These are phyloP conservation scores for Sinotaia quadrata DNA, from an alignment of 2,888 invertebrate species.

Conservation along the genomic window DNA sequence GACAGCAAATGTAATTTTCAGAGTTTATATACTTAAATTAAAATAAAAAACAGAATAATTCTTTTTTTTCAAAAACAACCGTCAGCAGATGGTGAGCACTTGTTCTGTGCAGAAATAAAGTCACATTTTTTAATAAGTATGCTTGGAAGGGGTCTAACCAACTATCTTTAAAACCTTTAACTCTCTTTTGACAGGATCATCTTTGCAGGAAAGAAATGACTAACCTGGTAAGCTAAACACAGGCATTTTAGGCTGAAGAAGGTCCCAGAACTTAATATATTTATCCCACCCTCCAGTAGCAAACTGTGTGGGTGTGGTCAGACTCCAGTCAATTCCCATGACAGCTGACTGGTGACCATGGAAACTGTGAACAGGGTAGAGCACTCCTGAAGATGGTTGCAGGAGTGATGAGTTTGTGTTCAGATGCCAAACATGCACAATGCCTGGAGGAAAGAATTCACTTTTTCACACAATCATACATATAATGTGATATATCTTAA, in stretches of 20 bases:
- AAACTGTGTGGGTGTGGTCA: constrained; percentile 25
- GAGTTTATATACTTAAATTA: neutral
- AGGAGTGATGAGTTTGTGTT: constrained; percentile 30
- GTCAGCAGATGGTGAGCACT: no score
- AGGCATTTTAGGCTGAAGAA: neutral
- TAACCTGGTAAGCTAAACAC: neutral
- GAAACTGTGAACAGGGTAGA: constrained; percentile 27
- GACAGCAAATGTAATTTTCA: no score
- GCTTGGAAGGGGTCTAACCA: no score
- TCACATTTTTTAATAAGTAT: no score
- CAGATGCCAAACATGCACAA: constrained; percentile 33
- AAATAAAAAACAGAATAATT: neutral
- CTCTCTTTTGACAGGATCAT: no score
- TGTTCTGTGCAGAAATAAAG: no score
- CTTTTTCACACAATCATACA: no score
- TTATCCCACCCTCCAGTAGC: constrained; percentile 30
- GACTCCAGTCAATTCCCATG: constrained; percentile 29
- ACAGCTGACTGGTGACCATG: constrained; percentile 25
- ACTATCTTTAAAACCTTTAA: no score
- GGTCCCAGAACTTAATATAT: constrained; percentile 30
- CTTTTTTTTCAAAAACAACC: neutral
- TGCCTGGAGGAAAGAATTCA: no score
- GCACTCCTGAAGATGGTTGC: neutral
- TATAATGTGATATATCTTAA: no score
- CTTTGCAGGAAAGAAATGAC: no score